Evolutionary conservation across 2,797 vertebrate genomes (phyloP), one percentile per base, ranked within the genome.

Genomic region (Liparis tanakae): DNA sequence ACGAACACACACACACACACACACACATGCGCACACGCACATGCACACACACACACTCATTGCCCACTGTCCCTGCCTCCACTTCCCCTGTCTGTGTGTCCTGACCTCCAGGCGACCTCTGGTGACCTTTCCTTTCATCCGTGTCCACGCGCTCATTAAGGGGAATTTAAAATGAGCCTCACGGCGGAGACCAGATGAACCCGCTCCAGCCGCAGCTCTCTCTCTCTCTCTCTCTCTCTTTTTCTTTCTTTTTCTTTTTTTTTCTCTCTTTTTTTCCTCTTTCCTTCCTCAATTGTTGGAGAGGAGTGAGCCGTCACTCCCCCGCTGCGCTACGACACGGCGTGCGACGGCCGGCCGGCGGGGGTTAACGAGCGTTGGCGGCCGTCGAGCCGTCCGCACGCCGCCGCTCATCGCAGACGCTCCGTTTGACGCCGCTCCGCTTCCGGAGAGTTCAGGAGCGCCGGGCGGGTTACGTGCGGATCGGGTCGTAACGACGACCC

Each of bases 121-220:
- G 53, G 41, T 84, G 87, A 89, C 88, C 88, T 66, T 65, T 79
- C 80, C 46, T 44, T 78, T 88, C 84, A 81, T 67, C 87, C 86
- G 89, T 89, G 84, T 88, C 78, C 74, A 82, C 70, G 76, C 74
- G 75, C 84, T 91, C 90, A 88, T 91, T 88, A 91, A 63, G 51
- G 36, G 50, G 53, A 74, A n/a, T 66, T 87, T 61, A n/a, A 75
- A 82, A 71, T 72, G 63, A 81, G 76, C 67, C 12, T n/a, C n/a
- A n/a, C n/a, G n/a, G n/a, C n/a, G n/a, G n/a, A n/a, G n/a, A n/a
- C n/a, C n/a, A n/a, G n/a, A 39, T 74, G 61, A 37, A 67, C 7
- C 10, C 43, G 13, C 33, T 44, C 1, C 43, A n/a, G 18, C 51
- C 10, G 43, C 44, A 12, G 2, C 51, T 22, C 9, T 33, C 5